Evolutionary conservation across 2,888 invertebrate species (phyloP).

Genomic region (Noctua janthina): DNA sequence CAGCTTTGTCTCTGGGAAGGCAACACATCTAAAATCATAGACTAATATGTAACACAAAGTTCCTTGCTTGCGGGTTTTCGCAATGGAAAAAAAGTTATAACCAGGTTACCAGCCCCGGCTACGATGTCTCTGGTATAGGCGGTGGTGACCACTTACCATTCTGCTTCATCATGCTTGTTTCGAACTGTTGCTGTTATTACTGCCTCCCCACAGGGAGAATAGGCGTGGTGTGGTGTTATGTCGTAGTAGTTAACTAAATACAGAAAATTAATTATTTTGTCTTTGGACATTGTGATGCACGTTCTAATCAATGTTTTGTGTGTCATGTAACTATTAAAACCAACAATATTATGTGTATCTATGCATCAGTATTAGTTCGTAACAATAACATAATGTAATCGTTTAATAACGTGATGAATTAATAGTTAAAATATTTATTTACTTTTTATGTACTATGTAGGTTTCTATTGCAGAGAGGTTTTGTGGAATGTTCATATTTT

Average conservation of each 20-base stretch:
- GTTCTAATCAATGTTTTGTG: neutral
- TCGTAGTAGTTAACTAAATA: neutral
- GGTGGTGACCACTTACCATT: neutral
- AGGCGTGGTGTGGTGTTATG: neutral
- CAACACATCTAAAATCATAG: neutral
- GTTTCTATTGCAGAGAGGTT: neutral
- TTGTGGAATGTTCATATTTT: neutral
- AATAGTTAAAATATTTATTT: neutral
- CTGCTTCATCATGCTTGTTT: neutral
- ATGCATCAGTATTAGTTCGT: neutral
- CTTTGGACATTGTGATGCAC: neutral
- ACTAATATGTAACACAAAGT: too few species aligned
- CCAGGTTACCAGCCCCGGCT: too few species aligned
- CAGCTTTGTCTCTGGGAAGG: neutral
- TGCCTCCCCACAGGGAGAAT: neutral
- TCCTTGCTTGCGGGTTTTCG: too few species aligned
- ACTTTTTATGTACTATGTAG: constrained; percentile 13
- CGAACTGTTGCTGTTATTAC: neutral
- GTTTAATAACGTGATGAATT: neutral
- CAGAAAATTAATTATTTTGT: too few species aligned
- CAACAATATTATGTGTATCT: neutral
- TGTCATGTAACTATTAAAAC: neutral
- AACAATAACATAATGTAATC: neutral
- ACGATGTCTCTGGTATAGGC: neutral
- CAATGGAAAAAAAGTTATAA: too few species aligned